Percentiles rank a stretch among this genome's conserved stretches.
phyloP scores from a whole-genome alignment of 2,797 vertebrate species.

The Xenentodon cancila region DNA sequence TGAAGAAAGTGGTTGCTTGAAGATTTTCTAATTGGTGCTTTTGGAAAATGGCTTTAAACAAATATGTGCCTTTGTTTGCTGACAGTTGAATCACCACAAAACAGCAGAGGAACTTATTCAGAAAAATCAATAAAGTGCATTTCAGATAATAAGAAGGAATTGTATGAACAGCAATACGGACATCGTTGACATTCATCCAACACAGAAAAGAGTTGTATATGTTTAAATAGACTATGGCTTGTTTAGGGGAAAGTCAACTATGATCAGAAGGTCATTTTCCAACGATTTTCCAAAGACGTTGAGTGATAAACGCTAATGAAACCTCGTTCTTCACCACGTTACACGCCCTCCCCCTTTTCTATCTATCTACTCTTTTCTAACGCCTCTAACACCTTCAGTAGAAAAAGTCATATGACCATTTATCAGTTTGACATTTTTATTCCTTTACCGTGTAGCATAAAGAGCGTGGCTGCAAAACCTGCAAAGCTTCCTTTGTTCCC shows the following conservation, averaged over 20 bases:
- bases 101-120: conserved; percentile 22
- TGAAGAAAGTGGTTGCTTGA: conserved; percentile 15
- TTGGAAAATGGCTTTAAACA: conserved; percentile 23
- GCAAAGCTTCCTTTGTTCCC: too few species aligned
- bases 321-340: conserved; percentile 20
- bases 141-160: conserved; percentile 38
- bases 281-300: conserved; percentile 37
- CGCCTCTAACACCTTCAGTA: conserved; percentile 6
- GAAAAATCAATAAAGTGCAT: conserved; percentile 61
- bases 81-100: conserved; percentile 12
- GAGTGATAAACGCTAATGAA: conserved; percentile 54
- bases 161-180: conserved; percentile 33
- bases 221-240: conserved; percentile 54
- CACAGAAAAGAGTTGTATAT: conserved; percentile 26
- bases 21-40: conserved; percentile 54
- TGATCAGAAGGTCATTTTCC: conserved; percentile 27
- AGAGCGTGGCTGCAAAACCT: conserved; percentile 15
- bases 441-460: conserved; percentile 36
- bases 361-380: conserved; percentile 1
- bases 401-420: conserved; percentile 34
- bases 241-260: conserved; percentile 34
- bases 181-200: conserved; percentile 29
- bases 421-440: conserved; percentile 58
- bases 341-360: conserved; percentile 4
- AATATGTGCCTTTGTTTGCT: conserved; percentile 4